Base-by-base conservation (phyloP, 1,140 invertebrate genomes). In the Panagrolaimus sp. region DNA sequence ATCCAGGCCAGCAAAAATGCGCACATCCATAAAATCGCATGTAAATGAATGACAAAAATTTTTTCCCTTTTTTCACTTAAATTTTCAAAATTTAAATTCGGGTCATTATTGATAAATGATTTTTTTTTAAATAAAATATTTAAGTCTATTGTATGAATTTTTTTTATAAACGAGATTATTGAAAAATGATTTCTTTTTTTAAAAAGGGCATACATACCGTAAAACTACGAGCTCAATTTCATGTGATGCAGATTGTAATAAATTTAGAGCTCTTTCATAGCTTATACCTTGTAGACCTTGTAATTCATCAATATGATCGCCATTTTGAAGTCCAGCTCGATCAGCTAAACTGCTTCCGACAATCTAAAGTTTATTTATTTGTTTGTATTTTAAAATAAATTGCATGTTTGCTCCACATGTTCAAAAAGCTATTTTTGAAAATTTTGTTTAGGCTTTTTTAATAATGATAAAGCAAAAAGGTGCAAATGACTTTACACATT, bases 301-400 rank as follows among this genome's bases (percentile, higher is more conserved):
- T 38, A 71, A 26, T 65, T 71, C 71, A 26, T 71, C 71, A 52
- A 71, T 67, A 38, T 55, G 70, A 48, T 71, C 71, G 5, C 71
- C 71, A 47, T 72, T 72, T 43, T 65, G 71, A 7, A 71, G 43
- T 26, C 71, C 71, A 26, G 71, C 71, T 28, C 58, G 47, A 43
- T 71, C 71, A 10, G 71, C 71, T 26, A 71, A 46, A 72, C 71
- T 62, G 0, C 70, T 71, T 9, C 70, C 71, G 1, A 55, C 62
- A 14, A 71, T 69, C 71, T 71, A 38, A 47, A 70, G 72, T 17
- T n/a, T 1, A 43, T 52, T 8, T 10, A 38, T 10, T 10, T 12
- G 17, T 21, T 4, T 15, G 15, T 24, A 4, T 38, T 15, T 24
- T 21, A 62, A 28, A 24, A 24, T 62, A 4, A 15, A 4, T 3